Conservation (phyloP, 2,888 invertebrate genomes). For the Diarsia dahlii region DNA sequence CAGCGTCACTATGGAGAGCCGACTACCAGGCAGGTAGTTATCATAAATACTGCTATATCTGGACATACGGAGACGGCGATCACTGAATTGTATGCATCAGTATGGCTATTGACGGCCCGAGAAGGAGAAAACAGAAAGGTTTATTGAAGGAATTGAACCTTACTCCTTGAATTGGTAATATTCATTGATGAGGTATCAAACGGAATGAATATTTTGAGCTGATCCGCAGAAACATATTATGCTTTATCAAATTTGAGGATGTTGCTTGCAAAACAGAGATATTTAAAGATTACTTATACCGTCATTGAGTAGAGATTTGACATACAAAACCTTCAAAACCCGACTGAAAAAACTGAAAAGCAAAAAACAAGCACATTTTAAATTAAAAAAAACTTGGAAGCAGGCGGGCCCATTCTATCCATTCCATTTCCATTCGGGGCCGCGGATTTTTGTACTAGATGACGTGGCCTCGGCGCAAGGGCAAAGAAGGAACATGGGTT, state of each 20-base stretch:
- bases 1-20: slow-evolving; percentile 56
- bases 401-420: too few relatives aligned
- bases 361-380: too few relatives aligned
- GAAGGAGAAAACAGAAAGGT: slow-evolving; percentile 16
- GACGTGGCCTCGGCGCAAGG: too few relatives aligned
- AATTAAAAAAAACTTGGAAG: too few relatives aligned
- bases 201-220: neutral
- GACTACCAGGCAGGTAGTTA: slow-evolving; percentile 55
- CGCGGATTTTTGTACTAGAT: too few relatives aligned
- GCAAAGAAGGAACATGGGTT: too few relatives aligned
- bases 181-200: neutral
- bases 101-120: slow-evolving; percentile 59
- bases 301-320: too few relatives aligned
- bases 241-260: neutral
- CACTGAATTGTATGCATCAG: slow-evolving; percentile 65
- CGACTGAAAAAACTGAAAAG: too few relatives aligned
- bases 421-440: too few relatives aligned
- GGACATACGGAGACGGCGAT: slow-evolving; percentile 54
- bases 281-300: too few relatives aligned
- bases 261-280: neutral
- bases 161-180: slow-evolving; percentile 15
- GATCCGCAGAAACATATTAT: neutral
- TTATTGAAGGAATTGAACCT: slow-evolving; percentile 7
- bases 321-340: too few relatives aligned
- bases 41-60: slow-evolving; percentile 61